Base-by-base conservation (phyloP, 1,140 invertebrate genomes). In the Himalopsyche phryganea region DNA sequence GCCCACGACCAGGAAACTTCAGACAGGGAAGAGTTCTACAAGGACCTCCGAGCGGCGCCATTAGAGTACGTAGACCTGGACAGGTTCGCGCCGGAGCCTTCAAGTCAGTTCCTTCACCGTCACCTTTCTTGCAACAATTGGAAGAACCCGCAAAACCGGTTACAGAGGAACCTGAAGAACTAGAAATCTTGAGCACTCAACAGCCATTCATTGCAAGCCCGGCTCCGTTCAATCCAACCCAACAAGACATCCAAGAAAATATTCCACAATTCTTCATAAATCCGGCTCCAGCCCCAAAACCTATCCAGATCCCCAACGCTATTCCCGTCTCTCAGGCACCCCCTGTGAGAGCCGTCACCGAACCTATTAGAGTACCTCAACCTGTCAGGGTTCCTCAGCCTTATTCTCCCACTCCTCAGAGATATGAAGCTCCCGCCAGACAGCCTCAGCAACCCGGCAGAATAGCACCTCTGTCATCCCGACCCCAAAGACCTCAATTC, bases 71-170 rank as follows among this genome's bases (percentile, higher is more conserved):
- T 38, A 71, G 78, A 46, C 80, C 80, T 4, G 75, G 75, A 17
- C 70, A 69, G n/a, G 67, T 76, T 6, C 74, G 78, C 40, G 66
- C 69, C 17, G 75, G 77, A 46, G 71, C 78, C 5, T 80, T 81
- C 66, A 78, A 81, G 60, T 80, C 82, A 2, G 69, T 74, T 11
- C 72, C 79, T 18, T 68, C 79, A 0, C 73, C 79, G 2, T 70
- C 75, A 4, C 77, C 76, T 0, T 76, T 60, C 63, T 68, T 77
- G 20, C 79, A 81, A 54, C 75, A 72, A 6, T 64, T 71, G 59
- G 83, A 82, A 32, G 83, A 81, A 53, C 65, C 70, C 9, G 59
- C 77, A 9, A 81, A 82, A 65, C 79, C 82, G 15, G 78, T 82
- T 20, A 80, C 80, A 6, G 79, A 83, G 63, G 73, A 78, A 52